A percentile compares a stretch with the other conserved stretches of the same genome.
Evolutionary conservation across 2,113 vertebrate genomes (phyloP).

Genomic region (Nestor notabilis): DNA sequence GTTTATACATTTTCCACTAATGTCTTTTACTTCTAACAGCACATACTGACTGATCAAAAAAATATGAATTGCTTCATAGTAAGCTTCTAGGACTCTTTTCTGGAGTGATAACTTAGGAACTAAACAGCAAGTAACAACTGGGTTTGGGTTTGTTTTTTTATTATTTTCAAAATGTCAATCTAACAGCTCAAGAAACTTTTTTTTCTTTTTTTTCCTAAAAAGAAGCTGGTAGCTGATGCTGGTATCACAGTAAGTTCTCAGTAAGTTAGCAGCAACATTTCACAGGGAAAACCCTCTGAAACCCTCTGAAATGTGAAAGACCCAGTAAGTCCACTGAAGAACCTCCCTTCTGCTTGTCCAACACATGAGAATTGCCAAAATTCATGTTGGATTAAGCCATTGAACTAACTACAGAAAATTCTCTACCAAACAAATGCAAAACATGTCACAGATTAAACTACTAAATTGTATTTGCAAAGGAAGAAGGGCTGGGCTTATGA

Average conservation of each 20-base stretch:
- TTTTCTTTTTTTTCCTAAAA: neutral
- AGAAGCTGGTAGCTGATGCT: neutral
- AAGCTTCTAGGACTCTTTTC: neutral
- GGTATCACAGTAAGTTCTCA: neutral
- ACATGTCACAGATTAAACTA: neutral
- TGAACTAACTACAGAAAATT: neutral
- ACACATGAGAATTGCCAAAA: neutral
- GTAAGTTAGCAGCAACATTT: neutral
- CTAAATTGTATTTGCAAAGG: neutral
- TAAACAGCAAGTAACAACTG: neutral
- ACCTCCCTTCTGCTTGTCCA: neutral
- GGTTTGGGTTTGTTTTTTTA: neutral
- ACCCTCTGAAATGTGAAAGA: neutral
- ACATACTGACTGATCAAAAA: neutral
- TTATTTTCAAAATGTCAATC: neutral
- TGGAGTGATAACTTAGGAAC: neutral
- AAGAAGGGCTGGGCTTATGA: neutral
- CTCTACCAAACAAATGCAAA: neutral
- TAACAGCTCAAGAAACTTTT: neutral
- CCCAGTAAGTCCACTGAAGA: neutral
- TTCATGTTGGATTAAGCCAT: neutral
- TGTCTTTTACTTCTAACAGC: neutral
- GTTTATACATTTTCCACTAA: neutral
- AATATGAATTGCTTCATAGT: neutral
- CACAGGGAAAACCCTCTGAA: neutral